phyloP scores from a whole-genome alignment of 2,113 vertebrate genomes.

The Tragelaphus strepsiceros region DNA sequence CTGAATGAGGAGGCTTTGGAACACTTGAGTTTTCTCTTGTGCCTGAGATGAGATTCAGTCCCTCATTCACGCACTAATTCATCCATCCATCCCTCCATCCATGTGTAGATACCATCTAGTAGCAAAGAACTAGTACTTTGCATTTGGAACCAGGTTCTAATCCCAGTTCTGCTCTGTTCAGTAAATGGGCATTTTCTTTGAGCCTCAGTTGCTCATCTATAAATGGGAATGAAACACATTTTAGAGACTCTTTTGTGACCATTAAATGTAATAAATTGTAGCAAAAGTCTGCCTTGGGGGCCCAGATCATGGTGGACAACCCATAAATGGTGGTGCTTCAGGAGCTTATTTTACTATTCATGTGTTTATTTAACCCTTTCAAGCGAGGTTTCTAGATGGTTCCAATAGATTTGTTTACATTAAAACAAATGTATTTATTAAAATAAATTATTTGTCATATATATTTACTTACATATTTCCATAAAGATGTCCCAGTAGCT shows the following conservation, averaged over 20 bases:
- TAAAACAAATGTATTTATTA: neutral
- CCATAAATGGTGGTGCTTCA: too few species aligned
- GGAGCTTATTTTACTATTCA: neutral
- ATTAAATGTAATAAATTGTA: neutral
- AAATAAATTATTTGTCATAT: neutral
- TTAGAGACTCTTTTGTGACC: neutral
- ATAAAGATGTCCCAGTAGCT: neutral
- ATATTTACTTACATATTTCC: neutral
- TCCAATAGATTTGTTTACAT: neutral
- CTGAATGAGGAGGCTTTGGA: neutral
- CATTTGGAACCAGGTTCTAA: neutral
- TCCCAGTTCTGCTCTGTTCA: neutral
- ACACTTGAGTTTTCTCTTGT: neutral
- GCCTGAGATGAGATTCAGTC: neutral
- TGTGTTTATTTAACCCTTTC: neutral
- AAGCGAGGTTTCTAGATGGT: neutral
- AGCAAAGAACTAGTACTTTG: neutral
- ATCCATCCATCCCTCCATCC: neutral
- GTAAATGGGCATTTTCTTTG: neutral
- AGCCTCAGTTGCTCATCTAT: neutral
- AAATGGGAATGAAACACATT: neutral
- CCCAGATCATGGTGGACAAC: fast-evolving
- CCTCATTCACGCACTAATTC: too few species aligned
- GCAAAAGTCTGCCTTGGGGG: neutral
- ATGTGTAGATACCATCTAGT: neutral